phyloP scores from a whole-genome alignment of 2,888 invertebrate species.

The Druceiella hillmani region DNA sequence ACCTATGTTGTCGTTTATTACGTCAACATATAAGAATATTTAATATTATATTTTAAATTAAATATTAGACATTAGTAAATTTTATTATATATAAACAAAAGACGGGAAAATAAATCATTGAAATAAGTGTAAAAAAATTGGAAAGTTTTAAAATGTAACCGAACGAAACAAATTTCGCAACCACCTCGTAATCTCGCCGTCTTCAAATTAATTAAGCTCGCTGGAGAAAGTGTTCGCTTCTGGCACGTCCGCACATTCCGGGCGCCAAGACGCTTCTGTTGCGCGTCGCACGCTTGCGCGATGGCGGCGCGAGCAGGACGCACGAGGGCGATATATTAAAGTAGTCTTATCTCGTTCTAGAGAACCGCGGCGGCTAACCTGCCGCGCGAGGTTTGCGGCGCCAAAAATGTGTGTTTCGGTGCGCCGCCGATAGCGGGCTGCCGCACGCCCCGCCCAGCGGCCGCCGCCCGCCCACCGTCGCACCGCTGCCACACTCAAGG shows the following conservation, averaged over 20 bases:
- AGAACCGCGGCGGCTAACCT: conserved; percentile 43
- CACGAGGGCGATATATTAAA: conserved; percentile 22
- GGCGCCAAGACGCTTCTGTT: conserved; percentile 14
- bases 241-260: conserved; percentile 14
- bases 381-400: conserved; percentile 55
- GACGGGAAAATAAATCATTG: no score
- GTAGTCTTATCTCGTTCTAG: conserved; percentile 21
- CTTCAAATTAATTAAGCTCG: no score
- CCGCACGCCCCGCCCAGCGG: conserved; percentile 45
- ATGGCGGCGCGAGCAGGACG: conserved; percentile 28
- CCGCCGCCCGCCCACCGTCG: conserved; percentile 35
- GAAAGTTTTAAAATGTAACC: no score
- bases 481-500: conserved; percentile 31
- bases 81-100: no score
- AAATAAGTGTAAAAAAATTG: no score
- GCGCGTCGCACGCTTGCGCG: conserved; percentile 36
- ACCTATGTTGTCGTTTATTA: no score
- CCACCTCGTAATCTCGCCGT: no score
- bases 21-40: no score
- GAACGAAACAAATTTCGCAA: no score
- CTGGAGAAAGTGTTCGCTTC: conserved; percentile 8
- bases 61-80: no score
- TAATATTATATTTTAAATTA: no score
- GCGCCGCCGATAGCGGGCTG: conserved; percentile 41
- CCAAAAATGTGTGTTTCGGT: conserved; percentile 56